Conservation (phyloP, 1,140 invertebrate species). For the Chymomyza costata region DNA sequence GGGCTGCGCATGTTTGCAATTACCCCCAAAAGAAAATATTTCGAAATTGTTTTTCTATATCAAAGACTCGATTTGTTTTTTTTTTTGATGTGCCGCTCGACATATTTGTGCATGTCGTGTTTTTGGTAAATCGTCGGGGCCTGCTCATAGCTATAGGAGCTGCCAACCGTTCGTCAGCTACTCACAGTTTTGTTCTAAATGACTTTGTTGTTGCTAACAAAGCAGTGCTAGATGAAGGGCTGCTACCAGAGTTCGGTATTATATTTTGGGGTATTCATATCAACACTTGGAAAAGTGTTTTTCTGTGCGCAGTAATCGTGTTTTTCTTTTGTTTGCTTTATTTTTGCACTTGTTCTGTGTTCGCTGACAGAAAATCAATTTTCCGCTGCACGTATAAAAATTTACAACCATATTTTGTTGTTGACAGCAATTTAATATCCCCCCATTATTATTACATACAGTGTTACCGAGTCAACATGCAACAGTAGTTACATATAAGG, state of each 20-base stretch:
- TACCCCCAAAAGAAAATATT: slow-evolving; percentile 42
- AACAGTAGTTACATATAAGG: no score
- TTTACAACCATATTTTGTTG: slow-evolving; percentile 68
- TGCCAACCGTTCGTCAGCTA: slow-evolving; percentile 3
- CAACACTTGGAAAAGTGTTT: slow-evolving; percentile 72
- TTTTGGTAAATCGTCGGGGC: slow-evolving; percentile 33
- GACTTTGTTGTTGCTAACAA: slow-evolving; percentile 70
- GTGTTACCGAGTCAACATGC: no score
- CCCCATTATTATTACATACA: no score
- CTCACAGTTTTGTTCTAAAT: slow-evolving; percentile 52
- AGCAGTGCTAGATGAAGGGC: no score
- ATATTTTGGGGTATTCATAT: slow-evolving; percentile 24
- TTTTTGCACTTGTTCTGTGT: slow-evolving; percentile 12
- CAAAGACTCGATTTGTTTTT: slow-evolving; percentile 58
- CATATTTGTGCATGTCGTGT: slow-evolving; percentile 56
- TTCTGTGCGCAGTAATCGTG: slow-evolving; percentile 16
- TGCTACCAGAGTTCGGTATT: slow-evolving; percentile 23
- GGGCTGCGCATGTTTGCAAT: slow-evolving; percentile 50
- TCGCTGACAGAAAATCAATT: slow-evolving; percentile 70
- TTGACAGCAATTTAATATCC: slow-evolving; percentile 73
- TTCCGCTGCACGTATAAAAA: slow-evolving; percentile 40
- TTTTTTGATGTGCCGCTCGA: slow-evolving; percentile 38
- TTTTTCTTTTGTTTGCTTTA: not conserved
- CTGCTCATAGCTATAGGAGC: not conserved
- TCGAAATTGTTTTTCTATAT: slow-evolving; percentile 55